Conservation (phyloP, 2,888 invertebrate genomes). For the Dicroscelio sp. region DNA sequence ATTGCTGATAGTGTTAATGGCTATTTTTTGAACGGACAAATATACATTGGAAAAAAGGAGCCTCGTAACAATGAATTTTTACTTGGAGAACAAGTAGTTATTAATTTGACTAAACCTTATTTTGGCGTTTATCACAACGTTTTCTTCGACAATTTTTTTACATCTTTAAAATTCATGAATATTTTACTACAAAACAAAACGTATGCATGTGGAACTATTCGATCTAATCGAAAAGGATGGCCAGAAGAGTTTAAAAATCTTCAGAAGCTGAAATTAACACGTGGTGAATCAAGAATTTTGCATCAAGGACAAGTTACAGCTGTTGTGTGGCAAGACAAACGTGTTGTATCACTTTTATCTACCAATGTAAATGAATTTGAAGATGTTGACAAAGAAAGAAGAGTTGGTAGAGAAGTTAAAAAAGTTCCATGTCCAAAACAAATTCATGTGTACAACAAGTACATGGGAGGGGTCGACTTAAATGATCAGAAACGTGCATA, state of each 20-base stretch:
- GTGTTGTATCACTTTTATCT: conserved; percentile 24
- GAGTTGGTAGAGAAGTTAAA: neutral
- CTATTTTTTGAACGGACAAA: conserved; percentile 3
- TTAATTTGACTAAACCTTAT: conserved; percentile 40
- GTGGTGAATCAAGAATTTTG: conserved; percentile 14
- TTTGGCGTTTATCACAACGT: neutral
- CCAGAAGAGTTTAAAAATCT: conserved; percentile 21
- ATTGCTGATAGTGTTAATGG: conserved; percentile 25
- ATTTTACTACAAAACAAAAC: neutral
- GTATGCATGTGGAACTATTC: conserved; percentile 48
- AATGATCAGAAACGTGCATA: conserved; percentile 42
- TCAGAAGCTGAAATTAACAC: conserved; percentile 22
- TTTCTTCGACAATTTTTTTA: conserved; percentile 51
- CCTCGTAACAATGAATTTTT: neutral
- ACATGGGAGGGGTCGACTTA: conserved; percentile 51
- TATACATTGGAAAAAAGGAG: conserved; percentile 38
- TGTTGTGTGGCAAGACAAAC: conserved; percentile 35
- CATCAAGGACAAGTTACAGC: neutral
- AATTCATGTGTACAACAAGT: conserved; percentile 21
- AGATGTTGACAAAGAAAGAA: conserved; percentile 14
- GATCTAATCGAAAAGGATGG: conserved; percentile 22
- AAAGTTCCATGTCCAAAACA: neutral
- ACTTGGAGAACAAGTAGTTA: conserved; percentile 43
- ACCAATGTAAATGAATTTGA: neutral
- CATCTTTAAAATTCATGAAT: conserved; percentile 41